Evolutionary conservation across 2,797 vertebrate genomes (phyloP).

Genomic region (Phataginus tricuspis): DNA sequence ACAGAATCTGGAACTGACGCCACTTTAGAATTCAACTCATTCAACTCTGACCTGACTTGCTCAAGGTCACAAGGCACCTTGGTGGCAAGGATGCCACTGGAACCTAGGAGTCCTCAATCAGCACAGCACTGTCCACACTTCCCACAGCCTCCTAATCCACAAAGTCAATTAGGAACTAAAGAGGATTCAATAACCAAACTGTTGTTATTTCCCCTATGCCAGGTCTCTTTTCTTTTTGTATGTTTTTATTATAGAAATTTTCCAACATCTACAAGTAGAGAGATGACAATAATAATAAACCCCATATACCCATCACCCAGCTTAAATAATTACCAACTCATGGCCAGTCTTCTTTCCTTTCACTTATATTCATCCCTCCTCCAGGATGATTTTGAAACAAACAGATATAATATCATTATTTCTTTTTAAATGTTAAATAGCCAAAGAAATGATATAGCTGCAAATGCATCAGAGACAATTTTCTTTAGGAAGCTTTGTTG

Average conservation of each 20-base stretch:
- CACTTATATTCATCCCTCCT: not conserved
- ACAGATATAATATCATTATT: not conserved
- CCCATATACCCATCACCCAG: not conserved
- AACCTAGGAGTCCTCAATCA: not conserved
- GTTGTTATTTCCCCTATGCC: not conserved
- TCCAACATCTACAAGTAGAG: not conserved
- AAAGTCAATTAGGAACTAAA: not conserved
- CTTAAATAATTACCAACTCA: not conserved
- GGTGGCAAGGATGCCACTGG: not conserved
- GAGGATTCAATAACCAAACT: not conserved
- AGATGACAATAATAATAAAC: not conserved
- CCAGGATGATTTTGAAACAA: constrained; percentile 11
- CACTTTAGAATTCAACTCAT: not conserved
- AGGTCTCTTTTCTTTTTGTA: not conserved
- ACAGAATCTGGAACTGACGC: constrained; percentile 5
- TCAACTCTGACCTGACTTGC: not conserved
- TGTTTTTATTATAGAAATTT: not conserved
- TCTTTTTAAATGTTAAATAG: not conserved
- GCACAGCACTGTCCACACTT: too few relatives aligned
- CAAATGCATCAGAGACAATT: not conserved
- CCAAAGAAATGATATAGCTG: not conserved
- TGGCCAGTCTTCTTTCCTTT: not conserved
- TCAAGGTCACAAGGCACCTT: not conserved
- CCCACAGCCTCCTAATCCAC: not conserved
- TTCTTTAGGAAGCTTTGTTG: not conserved